phyloP scores from a whole-genome alignment of 1,140 invertebrate species.

The Drosophila pseudoobscura region DNA sequence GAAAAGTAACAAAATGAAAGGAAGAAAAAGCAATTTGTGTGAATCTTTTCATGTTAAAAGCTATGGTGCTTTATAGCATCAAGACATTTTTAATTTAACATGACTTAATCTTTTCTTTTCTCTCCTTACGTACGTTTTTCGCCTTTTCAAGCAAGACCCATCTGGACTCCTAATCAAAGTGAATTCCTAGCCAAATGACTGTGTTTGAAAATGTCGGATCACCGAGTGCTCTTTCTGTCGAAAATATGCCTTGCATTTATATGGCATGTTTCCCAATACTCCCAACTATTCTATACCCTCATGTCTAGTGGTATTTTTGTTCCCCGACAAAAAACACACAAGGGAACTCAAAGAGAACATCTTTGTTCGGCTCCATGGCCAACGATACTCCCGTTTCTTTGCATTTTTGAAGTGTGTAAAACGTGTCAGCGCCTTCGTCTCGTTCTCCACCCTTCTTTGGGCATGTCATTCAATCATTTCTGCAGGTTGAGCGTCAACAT shows the following conservation, averaged over 20 bases:
- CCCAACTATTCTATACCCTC: constrained; percentile 15
- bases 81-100: too few species aligned
- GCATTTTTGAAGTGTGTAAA: constrained; percentile 61
- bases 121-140: too few species aligned
- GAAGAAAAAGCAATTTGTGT: too few species aligned
- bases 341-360: constrained; percentile 15
- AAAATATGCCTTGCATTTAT: constrained; percentile 78
- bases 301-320: background rate
- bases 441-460: background rate
- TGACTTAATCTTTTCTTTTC: too few species aligned
- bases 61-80: too few species aligned
- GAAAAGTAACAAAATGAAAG: too few species aligned
- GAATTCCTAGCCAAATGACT: constrained; percentile 1
- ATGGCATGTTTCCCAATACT: constrained; percentile 55
- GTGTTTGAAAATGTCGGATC: constrained; percentile 8
- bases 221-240: constrained; percentile 30
- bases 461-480: constrained; percentile 76
- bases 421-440: constrained; percentile 38
- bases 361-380: constrained; percentile 3
- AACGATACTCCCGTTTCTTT: constrained; percentile 10
- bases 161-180: too few species aligned
- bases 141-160: too few species aligned
- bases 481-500: constrained; percentile 64
- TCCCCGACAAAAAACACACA: background rate
- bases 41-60: too few species aligned